A percentile compares a stretch with the other conserved stretches of the same genome.
Evolutionary conservation across 2,888 invertebrate species (phyloP).

Genomic region (Caenorhabditis japonica): DNA sequence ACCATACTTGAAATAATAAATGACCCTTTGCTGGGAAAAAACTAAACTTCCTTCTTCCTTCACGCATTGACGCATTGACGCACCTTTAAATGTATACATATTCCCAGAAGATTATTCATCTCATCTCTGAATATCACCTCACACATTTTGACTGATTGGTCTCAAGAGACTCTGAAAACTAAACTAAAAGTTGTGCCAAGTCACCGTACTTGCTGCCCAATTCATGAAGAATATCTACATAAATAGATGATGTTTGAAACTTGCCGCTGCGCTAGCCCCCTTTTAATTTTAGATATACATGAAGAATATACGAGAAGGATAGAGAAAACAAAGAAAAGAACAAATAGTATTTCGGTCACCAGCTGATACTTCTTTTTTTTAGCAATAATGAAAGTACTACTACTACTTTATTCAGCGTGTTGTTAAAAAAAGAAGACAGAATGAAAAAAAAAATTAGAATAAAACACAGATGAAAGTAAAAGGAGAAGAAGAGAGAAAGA

Average conservation of each 20-base stretch:
- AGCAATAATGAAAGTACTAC: constrained; percentile 32
- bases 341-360: constrained; percentile 22
- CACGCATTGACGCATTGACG: constrained; percentile 18
- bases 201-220: constrained; percentile 38
- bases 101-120: constrained; percentile 28
- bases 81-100: constrained; percentile 38
- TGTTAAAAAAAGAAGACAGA: too few relatives aligned
- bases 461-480: constrained; percentile 2
- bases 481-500: background rate
- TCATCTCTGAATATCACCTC: constrained; percentile 37
- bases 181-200: constrained; percentile 9
- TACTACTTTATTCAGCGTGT: constrained; percentile 38
- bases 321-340: constrained; percentile 8
- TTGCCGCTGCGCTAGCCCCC: constrained; percentile 13
- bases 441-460: constrained; percentile 7
- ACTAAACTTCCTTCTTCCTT: too few relatives aligned
- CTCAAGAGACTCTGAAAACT: constrained; percentile 16
- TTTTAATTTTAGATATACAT: constrained; percentile 18
- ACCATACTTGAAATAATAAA: too few relatives aligned
- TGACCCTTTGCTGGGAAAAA: too few relatives aligned
- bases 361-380: constrained; percentile 41
- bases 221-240: constrained; percentile 51
- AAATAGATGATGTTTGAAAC: constrained; percentile 47
- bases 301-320: constrained; percentile 20
- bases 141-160: constrained; percentile 22